Evolutionary conservation across 2,113 vertebrate species (phyloP), one percentile per base, ranked within the genome.

Genomic region (Scopus umbretta): DNA sequence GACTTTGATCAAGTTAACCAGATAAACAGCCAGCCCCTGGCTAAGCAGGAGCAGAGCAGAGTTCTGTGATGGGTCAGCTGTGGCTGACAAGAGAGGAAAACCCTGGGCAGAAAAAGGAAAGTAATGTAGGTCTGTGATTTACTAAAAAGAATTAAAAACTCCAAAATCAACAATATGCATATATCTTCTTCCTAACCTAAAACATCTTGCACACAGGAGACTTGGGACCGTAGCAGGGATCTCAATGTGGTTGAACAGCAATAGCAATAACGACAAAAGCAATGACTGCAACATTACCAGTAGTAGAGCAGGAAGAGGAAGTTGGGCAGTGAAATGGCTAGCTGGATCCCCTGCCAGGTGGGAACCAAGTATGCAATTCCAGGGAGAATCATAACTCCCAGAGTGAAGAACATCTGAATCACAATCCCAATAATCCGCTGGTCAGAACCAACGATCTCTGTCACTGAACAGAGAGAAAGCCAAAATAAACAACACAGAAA

Each of bases 341-440:
- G 98, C 95, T 99, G 99, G 82, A 99, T 96, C 96, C 99, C 99
- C 89, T 99, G 99, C 99, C 99, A 99, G 58, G 96, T 98, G 20
- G 98, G 97, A 96, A 99, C 97, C 90, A 98, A 97, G 96, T 99
- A 99, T 26, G 99, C 99, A n/a, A 99, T 98, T 96, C 99, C 98
- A 68, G 99, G 99, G 49, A 99, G 98, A 89, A 99, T 78, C 88
- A 99, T 98, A 95, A 99, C 97, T 73, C 99, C 99, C 8, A 99
- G 58, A 6, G 99, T 99, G 98, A 99, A 99, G 97, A 99, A 98
- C 84, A 99, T 99, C 97, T 99, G 99, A 96, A 99, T 99, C 52
- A 98, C 56, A 2, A 99, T 98, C 40, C 99, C 99, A 86, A 99
- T 98, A 4, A 98, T 99, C 53, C 99, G 97, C 96, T 98, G 98